Evolutionary conservation across 2,797 vertebrate species (phyloP).

Genomic region (Chloroceryle inda): DNA sequence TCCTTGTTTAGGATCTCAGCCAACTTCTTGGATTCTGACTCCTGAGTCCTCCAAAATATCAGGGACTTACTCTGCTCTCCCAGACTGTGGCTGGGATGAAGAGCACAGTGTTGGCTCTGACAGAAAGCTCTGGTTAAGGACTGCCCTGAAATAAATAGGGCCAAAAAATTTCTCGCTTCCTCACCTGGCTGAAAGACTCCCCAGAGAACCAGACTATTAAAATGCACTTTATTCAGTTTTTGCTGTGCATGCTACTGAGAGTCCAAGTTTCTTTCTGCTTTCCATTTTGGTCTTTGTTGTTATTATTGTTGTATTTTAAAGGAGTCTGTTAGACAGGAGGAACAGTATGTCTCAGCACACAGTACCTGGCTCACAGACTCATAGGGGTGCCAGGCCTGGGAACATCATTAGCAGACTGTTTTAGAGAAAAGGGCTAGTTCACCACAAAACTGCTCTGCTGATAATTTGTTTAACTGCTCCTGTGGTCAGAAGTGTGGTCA

Average conservation of each 20-base stretch:
- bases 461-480: constrained; percentile 74
- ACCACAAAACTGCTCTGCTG: constrained; percentile 63
- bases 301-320: not conserved
- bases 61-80: not conserved
- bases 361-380: not conserved
- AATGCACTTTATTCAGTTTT: not conserved
- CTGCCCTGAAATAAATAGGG: not conserved
- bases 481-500: constrained; percentile 65
- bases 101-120: not conserved
- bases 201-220: not conserved
- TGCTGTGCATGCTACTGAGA: not conserved
- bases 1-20: not conserved
- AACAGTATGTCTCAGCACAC: not conserved
- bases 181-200: not conserved
- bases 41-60: not conserved
- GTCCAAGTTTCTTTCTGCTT: not conserved
- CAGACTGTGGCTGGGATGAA: not conserved
- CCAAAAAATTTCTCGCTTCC: not conserved
- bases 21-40: not conserved
- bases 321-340: not conserved
- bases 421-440: constrained; percentile 59
- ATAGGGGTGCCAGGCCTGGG: constrained; percentile 11
- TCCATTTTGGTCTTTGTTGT: not conserved
- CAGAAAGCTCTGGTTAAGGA: not conserved
- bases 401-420: constrained; percentile 23